Conservation (phyloP, 2,797 vertebrate genomes). For the Pyrocephalus nanus region DNA sequence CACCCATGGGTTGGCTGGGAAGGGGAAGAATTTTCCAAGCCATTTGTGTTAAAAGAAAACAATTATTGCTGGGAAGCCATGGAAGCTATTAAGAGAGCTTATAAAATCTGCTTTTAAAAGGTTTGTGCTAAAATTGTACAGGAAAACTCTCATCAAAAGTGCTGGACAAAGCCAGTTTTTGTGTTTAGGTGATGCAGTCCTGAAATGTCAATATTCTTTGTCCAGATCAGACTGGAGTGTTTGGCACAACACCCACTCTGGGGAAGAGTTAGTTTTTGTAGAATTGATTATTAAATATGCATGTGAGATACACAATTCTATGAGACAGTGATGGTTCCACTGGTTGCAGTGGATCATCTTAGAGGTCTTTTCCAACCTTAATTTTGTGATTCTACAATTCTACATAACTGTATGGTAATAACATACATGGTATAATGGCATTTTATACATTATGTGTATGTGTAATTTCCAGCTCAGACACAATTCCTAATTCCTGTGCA, state of each 20-base stretch:
- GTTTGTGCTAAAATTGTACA: not conserved
- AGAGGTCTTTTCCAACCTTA: not conserved
- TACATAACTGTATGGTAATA: too few species aligned
- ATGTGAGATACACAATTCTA: not conserved
- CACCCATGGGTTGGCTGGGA: not conserved
- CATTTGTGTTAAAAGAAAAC: fast-evolving
- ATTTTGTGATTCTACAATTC: not conserved
- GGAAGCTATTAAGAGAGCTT: not conserved
- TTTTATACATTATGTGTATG: not conserved
- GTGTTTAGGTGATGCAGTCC: not conserved
- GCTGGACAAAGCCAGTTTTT: not conserved
- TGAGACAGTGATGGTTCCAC: not conserved
- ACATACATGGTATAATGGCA: fast-evolving
- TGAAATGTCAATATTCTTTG: not conserved
- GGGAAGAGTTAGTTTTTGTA: too few species aligned
- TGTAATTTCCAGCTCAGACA: not conserved
- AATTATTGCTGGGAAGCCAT: not conserved
- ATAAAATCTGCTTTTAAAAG: not conserved
- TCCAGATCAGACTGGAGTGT: not conserved
- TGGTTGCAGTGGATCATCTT: not conserved
- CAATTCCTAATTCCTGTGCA: not conserved
- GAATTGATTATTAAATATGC: not conserved
- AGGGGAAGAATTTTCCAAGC: not conserved
- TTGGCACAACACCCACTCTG: not conserved
- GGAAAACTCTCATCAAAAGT: not conserved